phyloP scores from a whole-genome alignment of 2,113 vertebrate genomes.

The Trichomycterus rosablanca region DNA sequence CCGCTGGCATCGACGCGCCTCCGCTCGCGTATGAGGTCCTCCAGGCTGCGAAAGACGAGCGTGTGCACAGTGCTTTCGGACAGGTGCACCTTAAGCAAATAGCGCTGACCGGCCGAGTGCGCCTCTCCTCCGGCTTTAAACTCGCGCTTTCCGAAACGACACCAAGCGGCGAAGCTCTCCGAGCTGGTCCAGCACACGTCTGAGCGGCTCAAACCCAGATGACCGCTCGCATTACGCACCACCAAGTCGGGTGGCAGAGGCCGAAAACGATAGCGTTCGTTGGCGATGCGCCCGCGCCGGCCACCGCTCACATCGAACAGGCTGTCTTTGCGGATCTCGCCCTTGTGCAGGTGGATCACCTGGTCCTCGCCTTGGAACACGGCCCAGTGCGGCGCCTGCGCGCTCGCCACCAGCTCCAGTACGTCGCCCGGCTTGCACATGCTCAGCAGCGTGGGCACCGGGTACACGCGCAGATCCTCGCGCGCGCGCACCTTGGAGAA shows the following conservation, averaged over 20 bases:
- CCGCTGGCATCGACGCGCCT: slow-evolving; percentile 90
- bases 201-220: slow-evolving; percentile 87
- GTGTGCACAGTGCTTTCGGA: slow-evolving; percentile 86
- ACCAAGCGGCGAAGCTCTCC: slow-evolving; percentile 99
- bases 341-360: slow-evolving; percentile 92
- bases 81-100: slow-evolving; percentile 92
- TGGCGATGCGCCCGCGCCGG: slow-evolving; percentile 89
- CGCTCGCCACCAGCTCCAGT: slow-evolving; percentile 85
- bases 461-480: slow-evolving; percentile 86
- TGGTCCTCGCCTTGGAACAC: slow-evolving; percentile 87
- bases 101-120: slow-evolving; percentile 81
- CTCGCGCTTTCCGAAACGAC: slow-evolving; percentile 95
- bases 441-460: slow-evolving; percentile 82
- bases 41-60: slow-evolving; percentile 88
- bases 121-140: slow-evolving; percentile 95
- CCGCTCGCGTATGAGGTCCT: slow-evolving; percentile 95
- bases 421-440: slow-evolving; percentile 95
- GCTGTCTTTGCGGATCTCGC: slow-evolving; percentile 94
- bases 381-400: slow-evolving; percentile 89
- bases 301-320: slow-evolving; percentile 83
- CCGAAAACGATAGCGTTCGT: slow-evolving; percentile 93
- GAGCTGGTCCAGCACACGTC: slow-evolving; percentile 99
- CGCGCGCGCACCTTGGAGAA: slow-evolving; percentile 94
- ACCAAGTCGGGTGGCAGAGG: slow-evolving; percentile 91
- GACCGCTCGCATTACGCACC: slow-evolving; percentile 93